Base-by-base conservation (phyloP, 1,140 invertebrate species). In the Planococcus citri region DNA sequence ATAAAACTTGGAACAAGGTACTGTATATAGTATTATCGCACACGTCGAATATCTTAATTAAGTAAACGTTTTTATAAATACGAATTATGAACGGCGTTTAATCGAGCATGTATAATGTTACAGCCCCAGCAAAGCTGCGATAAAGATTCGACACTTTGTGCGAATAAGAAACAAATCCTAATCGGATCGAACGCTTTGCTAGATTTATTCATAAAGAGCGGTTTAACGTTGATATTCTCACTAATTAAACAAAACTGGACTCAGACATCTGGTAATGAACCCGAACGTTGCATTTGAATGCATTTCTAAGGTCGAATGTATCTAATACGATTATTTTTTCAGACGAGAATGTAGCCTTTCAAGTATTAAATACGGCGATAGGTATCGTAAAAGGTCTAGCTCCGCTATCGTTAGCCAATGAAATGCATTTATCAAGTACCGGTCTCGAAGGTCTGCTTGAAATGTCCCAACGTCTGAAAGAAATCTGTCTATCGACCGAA, bases 161-260 rank as follows among this genome's bases (percentile, higher is more conserved):
- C 22, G 8, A 24, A 25, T 27, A 64, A 64, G 24, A 64, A 64
- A 64, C 60, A 64, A 25, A 64, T 24, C 22, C 22, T 64, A 6
- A 20, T 64, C 60, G 83, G 83, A 57, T 83, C 82, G 37, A 79
- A 84, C 74, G 83, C 82, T 14, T 75, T 87, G n/a, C 75, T 87
- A 51, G 85, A 87, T 78, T 79, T 87, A 70, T 85, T 84, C 1
- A 83, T 87, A 1, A 82, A 82, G 76, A 85, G 85, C 70, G 85
- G 85, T 12, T 77, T 87, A 6, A 83, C 80, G 71, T 76, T 87
- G 60, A 71, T 87, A 14, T 87, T 87, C 76, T 80, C 83, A 22
- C 74, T 87, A 14, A 75, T 87, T 24, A 76, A 78, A 72, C 83
- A 86, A 74, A 86, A 83, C 74, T 87, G 85, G 85, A 75, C 80